A percentile compares a stretch with the other conserved stretches of the same genome.
phyloP scores from a whole-genome alignment of 2,113 vertebrate genomes.

The Atherinomorus stipes region DNA sequence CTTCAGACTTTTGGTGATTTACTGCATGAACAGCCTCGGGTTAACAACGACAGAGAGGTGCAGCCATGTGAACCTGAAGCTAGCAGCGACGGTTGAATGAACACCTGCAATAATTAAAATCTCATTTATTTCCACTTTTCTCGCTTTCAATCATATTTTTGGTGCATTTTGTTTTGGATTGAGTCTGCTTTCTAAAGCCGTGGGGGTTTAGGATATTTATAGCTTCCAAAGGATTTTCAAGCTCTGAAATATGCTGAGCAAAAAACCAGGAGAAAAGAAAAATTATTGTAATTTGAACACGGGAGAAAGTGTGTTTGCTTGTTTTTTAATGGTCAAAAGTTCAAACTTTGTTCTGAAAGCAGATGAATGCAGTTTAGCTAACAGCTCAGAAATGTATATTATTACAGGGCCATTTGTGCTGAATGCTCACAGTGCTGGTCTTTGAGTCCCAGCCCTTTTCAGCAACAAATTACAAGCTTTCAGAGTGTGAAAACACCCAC shows the following conservation, averaged over 20 bases:
- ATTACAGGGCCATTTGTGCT: constrained; percentile 20
- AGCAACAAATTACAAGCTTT: constrained; percentile 56
- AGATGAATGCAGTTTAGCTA: not conserved
- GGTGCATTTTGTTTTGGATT: not conserved
- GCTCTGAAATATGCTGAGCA: not conserved
- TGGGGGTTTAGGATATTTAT: not conserved
- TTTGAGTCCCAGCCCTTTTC: constrained; percentile 33
- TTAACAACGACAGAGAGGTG: constrained; percentile 32
- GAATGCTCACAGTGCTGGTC: constrained; percentile 20
- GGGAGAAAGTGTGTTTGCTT: not conserved
- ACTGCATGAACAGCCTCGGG: constrained; percentile 11
- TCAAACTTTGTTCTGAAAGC: constrained; percentile 23
- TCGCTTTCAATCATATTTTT: not conserved
- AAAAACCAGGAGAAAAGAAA: not conserved
- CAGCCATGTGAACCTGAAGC: constrained; percentile 7
- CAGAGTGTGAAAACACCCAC: not conserved
- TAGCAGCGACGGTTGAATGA: not conserved
- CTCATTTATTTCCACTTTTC: too few relatives aligned
- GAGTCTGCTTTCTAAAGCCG: not conserved
- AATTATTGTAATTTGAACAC: not conserved
- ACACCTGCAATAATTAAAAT: constrained; percentile 1
- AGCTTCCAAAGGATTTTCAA: not conserved
- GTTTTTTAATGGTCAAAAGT: not conserved
- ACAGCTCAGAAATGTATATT: constrained; percentile 17
- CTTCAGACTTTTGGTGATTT: constrained; percentile 19